Base-by-base conservation (phyloP, 2,888 invertebrate genomes). In the Archips crataeganus region DNA sequence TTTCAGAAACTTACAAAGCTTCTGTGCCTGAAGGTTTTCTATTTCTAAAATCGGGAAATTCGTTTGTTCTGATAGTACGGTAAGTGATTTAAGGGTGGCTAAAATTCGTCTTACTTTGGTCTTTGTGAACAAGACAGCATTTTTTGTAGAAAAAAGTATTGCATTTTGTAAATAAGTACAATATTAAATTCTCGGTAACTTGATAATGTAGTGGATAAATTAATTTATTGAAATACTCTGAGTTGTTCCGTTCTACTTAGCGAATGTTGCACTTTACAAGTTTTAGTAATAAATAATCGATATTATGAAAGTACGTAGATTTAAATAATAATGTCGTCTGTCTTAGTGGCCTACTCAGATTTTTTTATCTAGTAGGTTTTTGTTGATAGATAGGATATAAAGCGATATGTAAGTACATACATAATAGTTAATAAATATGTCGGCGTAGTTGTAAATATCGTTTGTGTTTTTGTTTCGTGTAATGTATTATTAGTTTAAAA, bases 91-190 rank as follows among this genome's bases (percentile, higher is more conserved):
- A 13, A 62, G 36, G 39, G 15, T 23, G 42, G 10, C 49, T 64
- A n/a, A 49, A 11, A 49, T 39, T 49, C 49, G n/a, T 47, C 57
- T 59, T 64, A 60, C 15, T 63, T 57, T 63, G 63, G 57, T 69
- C 47, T 59, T 68, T 47, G 68, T 49, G 59, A 71, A 69, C 74
- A 70, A 60, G 65, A 65, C 74, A 74, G 69, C 69, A 70, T 70
- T 69, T 74, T 65, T 49, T 74, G 54, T 85, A 88, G 87, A 88
- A 70, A 77, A 4, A 85, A 88, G 87, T 86, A 86, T 84, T 92
- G 92, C 93, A 93, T 94, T 93, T 93, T 93, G 92, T 93, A 94
- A 93, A 94, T 94, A 93, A 91, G 90, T 93, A 92, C 90, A 92
- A 91, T 84, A 82, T 83, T 81, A 81, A 83, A 82, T 80, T 84